Evolutionary conservation across 1,140 invertebrate species (phyloP).

Genomic region (Homarus americanus): DNA sequence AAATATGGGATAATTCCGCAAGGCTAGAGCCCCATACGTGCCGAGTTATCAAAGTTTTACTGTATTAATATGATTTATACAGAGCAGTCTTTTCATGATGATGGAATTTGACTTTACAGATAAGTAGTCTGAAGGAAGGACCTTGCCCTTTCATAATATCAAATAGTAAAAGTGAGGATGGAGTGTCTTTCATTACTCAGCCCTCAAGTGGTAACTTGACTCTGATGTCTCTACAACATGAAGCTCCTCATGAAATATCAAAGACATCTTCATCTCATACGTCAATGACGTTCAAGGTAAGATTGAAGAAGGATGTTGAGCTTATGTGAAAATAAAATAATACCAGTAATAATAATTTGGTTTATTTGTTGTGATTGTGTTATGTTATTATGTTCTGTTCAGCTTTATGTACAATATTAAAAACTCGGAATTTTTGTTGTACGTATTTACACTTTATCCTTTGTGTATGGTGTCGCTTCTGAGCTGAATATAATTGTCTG

Average conservation of each 20-base stretch:
- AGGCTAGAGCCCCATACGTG: too few species aligned
- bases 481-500: too few species aligned
- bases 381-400: too few species aligned
- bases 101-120: not conserved
- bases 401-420: too few species aligned
- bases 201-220: conserved; percentile 2
- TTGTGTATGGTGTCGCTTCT: too few species aligned
- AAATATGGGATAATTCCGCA: too few species aligned
- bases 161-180: not conserved
- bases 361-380: too few species aligned
- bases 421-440: not conserved
- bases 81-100: not conserved
- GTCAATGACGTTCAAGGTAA: not conserved
- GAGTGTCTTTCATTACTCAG: not conserved
- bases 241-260: not conserved
- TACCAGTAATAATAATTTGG: too few species aligned
- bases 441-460: not conserved
- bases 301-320: not conserved
- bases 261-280: conserved; percentile 11
- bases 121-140: not conserved
- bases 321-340: too few species aligned
- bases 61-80: too few species aligned
- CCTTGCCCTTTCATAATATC: not conserved
- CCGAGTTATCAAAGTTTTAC: too few species aligned
- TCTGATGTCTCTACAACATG: conserved; percentile 30